A percentile compares a stretch with the other conserved stretches of the same genome.
Conservation (phyloP, 2,113 vertebrate species). For the Dasyprocta punctata region DNA sequence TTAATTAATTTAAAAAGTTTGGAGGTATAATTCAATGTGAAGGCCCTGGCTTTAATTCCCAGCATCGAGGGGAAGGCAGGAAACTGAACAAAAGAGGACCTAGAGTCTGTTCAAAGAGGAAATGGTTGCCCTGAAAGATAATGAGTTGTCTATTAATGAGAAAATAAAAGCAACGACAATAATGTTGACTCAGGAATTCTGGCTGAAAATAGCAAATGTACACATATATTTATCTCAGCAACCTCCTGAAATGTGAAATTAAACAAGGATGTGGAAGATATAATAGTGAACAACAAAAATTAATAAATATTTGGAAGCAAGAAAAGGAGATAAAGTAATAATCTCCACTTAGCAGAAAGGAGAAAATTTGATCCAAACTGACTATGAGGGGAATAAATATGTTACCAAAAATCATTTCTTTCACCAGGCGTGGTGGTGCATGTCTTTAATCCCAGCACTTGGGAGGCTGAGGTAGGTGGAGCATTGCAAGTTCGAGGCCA, state of each 20-base stretch:
- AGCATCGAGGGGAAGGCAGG: not conserved
- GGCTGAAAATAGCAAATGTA: not conserved
- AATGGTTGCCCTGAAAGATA: not conserved
- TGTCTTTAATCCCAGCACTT: too few relatives aligned
- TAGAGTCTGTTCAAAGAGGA: not conserved
- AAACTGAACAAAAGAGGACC: not conserved
- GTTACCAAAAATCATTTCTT: not conserved
- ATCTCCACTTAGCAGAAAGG: not conserved
- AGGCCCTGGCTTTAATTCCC: not conserved
- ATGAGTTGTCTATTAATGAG: not conserved
- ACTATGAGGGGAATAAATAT: not conserved
- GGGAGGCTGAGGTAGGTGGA: too few relatives aligned
- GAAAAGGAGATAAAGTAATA: not conserved
- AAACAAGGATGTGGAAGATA: not conserved
- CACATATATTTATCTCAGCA: conserved; percentile 25
- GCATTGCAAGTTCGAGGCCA: too few relatives aligned
- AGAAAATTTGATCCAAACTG: not conserved
- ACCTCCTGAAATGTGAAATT: conserved; percentile 2
- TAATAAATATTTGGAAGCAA: not conserved
- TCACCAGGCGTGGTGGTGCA: too few relatives aligned
- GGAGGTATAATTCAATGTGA: not conserved
- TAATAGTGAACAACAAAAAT: not conserved
- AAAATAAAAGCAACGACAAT: not conserved
- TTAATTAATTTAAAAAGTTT: too few relatives aligned
- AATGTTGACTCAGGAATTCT: not conserved